phyloP scores from a whole-genome alignment of 2,113 vertebrate genomes.

The Pica pica region DNA sequence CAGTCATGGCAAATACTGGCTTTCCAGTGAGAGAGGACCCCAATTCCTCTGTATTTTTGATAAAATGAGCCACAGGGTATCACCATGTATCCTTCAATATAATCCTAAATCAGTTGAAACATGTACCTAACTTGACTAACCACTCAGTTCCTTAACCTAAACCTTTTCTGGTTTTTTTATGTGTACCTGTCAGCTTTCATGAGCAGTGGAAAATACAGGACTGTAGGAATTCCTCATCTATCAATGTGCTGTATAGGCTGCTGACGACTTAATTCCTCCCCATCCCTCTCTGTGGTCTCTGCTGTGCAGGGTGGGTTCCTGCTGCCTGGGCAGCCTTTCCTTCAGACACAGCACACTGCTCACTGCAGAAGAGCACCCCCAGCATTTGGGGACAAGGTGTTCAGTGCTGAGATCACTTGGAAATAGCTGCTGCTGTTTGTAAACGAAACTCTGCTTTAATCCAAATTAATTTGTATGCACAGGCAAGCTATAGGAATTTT shows the following conservation, averaged over 20 bases:
- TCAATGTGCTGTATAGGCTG: neutral
- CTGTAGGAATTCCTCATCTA: neutral
- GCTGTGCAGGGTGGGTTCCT: neutral
- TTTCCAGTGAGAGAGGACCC: neutral
- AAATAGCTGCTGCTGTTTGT: neutral
- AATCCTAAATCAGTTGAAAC: neutral
- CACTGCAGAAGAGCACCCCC: neutral
- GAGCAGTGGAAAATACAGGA: neutral
- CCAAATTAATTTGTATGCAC: neutral
- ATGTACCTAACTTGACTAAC: neutral
- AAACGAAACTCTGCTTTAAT: neutral
- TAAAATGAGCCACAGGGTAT: neutral
- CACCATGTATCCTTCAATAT: neutral
- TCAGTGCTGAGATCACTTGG: neutral
- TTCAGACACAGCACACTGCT: neutral
- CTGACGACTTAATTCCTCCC: neutral
- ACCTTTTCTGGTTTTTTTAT: neutral
- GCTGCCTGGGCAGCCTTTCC: neutral
- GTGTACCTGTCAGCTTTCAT: neutral
- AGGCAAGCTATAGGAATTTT: neutral
- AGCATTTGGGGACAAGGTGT: neutral
- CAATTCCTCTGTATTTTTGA: neutral
- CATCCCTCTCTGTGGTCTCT: neutral
- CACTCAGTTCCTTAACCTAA: neutral
- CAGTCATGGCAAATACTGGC: neutral